These are phyloP conservation scores for Cliona cf. orientalis DNA, from an alignment of 37 sponge, comb jelly and placozoan genomes.

Conservation along the genomic window DNA sequence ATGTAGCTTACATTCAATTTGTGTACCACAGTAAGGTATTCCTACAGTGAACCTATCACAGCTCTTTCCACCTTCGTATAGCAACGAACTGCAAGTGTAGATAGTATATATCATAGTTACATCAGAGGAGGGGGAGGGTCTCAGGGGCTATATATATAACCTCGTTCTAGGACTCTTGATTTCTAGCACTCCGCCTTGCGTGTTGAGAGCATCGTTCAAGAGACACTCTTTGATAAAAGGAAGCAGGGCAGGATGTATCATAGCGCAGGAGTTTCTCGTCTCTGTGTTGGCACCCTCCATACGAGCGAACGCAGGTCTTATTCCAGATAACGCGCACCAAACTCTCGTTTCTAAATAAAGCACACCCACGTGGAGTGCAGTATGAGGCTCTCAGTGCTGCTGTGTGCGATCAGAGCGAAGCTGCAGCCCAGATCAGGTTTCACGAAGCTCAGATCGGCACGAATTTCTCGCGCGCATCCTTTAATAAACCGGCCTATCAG, in stretches of 20 bases:
- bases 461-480: too few relatives aligned
- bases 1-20: constrained; percentile 74
- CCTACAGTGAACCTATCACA: constrained; percentile 82
- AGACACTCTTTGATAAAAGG: constrained; percentile 64
- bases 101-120: neutral
- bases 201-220: constrained; percentile 35
- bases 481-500: neutral
- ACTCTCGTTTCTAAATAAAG: constrained; percentile 3
- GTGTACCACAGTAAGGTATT: constrained; percentile 82
- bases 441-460: neutral
- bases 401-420: neutral
- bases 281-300: neutral
- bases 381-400: neutral
- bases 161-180: constrained; percentile 52
- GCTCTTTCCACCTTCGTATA: constrained; percentile 1
- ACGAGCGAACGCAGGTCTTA: constrained; percentile 8
- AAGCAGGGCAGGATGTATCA: constrained; percentile 36
- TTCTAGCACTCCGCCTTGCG: constrained; percentile 53
- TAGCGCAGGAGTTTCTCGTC: constrained; percentile 31
- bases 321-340: neutral
- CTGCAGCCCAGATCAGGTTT: too few relatives aligned
- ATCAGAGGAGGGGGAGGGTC: neutral
- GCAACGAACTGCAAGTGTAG: constrained; percentile 24
- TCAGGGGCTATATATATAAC: neutral
- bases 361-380: neutral